phyloP scores from a whole-genome alignment of 2,797 vertebrate species.

The Chelmon rostratus region DNA sequence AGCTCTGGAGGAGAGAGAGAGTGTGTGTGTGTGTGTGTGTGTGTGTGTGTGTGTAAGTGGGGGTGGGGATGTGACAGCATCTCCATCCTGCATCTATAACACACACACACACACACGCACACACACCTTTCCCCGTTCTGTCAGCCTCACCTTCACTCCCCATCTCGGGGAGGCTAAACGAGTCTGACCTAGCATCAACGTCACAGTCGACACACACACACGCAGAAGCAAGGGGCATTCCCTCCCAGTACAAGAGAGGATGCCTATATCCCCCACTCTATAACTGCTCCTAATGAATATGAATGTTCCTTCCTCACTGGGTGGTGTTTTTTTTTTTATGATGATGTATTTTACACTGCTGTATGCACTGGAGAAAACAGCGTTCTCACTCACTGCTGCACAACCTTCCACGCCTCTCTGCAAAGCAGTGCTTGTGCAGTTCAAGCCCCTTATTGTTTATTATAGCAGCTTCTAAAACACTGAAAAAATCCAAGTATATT shows the following conservation, averaged over 20 bases:
- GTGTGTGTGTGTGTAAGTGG: constrained; percentile 56
- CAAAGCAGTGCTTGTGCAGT: constrained; percentile 29
- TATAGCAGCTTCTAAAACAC: constrained; percentile 5
- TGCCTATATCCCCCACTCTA: constrained; percentile 30
- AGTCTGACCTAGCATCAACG: constrained; percentile 77
- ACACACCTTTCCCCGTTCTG: constrained; percentile 53
- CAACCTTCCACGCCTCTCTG: constrained; percentile 36
- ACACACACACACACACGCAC: constrained; percentile 45
- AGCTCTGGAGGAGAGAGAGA: constrained; percentile 74
- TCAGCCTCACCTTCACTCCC: constrained; percentile 85
- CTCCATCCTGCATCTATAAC: constrained; percentile 63
- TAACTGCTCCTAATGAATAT: constrained; percentile 61
- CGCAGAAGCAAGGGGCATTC: constrained; percentile 73
- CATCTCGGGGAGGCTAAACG: constrained; percentile 78
- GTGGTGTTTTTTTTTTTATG: constrained; percentile 41
- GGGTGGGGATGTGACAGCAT: constrained; percentile 79
- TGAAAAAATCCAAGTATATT: not conserved
- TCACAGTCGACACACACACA: constrained; percentile 65
- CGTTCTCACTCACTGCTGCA: constrained; percentile 36
- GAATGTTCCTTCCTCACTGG: constrained; percentile 45
- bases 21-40: constrained; percentile 30
- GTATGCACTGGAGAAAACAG: constrained; percentile 40
- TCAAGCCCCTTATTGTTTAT: not conserved
- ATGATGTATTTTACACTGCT: constrained; percentile 57
- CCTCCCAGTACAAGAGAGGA: constrained; percentile 63